phyloP scores from a whole-genome alignment of 1,140 invertebrate species.

The Drosophila leontia region DNA sequence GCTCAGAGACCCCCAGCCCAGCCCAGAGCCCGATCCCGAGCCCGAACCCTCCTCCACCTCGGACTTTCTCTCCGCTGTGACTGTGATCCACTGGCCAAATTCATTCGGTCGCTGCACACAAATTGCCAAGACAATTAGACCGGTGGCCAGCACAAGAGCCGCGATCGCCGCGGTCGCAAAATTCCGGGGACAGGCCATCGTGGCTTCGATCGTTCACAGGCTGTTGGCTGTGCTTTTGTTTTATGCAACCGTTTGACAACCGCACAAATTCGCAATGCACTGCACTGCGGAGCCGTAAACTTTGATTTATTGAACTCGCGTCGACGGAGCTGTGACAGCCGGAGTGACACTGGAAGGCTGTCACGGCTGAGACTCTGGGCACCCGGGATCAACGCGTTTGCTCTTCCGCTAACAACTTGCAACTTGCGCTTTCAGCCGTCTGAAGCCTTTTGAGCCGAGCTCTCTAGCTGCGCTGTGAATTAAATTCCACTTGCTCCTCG shows the following conservation, averaged over 20 bases:
- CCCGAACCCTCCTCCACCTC: not conserved
- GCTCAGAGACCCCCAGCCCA: constrained; percentile 6
- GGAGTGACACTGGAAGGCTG: constrained; percentile 23
- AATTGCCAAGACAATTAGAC: constrained; percentile 69
- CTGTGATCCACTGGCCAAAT: constrained; percentile 52
- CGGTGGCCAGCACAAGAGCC: constrained; percentile 51
- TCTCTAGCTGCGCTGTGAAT: constrained; percentile 40
- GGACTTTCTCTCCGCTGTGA: constrained; percentile 41
- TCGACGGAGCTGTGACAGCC: not conserved
- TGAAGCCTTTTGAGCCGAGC: constrained; percentile 50
- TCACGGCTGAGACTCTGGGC: constrained; percentile 19
- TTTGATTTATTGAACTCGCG: constrained; percentile 69
- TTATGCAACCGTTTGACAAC: constrained; percentile 50
- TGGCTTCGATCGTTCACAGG: not conserved
- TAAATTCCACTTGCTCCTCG: constrained; percentile 47
- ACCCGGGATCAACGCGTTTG: constrained; percentile 21
- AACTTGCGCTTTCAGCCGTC: constrained; percentile 57
- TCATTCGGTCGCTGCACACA: constrained; percentile 49
- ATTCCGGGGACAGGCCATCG: constrained; percentile 58
- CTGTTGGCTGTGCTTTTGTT: constrained; percentile 20
- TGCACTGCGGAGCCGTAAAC: constrained; percentile 49
- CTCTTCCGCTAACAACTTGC: constrained; percentile 30
- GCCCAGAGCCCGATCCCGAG: not conserved
- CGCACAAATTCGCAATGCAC: constrained; percentile 19
- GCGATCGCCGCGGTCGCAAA: constrained; percentile 35